These are phyloP conservation scores for Psettodes erumei DNA, from an alignment of 2,113 vertebrate genomes.

Conservation along the genomic window DNA sequence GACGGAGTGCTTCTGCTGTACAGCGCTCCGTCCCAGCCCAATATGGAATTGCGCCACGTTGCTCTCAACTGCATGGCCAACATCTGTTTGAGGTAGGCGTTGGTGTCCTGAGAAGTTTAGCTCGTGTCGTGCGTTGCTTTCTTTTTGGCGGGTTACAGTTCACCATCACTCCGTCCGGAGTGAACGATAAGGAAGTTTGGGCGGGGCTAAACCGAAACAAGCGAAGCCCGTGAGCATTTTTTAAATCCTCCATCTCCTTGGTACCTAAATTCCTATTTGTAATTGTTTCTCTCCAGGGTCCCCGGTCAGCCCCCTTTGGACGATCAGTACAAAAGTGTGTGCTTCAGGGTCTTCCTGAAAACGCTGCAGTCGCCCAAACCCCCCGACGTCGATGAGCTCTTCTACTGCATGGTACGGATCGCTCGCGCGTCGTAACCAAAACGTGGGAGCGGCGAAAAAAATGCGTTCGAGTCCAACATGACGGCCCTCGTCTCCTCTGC, in stretches of 20 bases:
- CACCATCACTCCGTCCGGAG: too few species aligned
- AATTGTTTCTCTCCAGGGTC: constrained; percentile 77
- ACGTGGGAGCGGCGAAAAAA: not conserved
- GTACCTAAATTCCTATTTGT: not conserved
- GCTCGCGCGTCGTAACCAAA: too few species aligned
- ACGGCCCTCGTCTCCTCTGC: not conserved
- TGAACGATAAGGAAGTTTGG: too few species aligned
- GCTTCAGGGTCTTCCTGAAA: constrained; percentile 88
- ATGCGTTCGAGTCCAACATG: rapidly evolving
- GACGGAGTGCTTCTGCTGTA: constrained; percentile 86
- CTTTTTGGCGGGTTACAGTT: too few species aligned
- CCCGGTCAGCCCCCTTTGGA: constrained; percentile 91
- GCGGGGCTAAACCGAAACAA: too few species aligned
- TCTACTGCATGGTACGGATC: constrained; percentile 88
- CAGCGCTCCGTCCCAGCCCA: constrained; percentile 82
- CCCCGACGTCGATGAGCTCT: constrained; percentile 87
- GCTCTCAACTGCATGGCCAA: constrained; percentile 92
- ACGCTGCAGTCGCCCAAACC: constrained; percentile 88
- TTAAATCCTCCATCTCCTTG: not conserved
- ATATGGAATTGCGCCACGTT: constrained; percentile 86
- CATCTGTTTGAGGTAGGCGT: constrained; percentile 89
- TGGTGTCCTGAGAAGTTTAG: not conserved
- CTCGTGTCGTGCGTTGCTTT: too few species aligned
- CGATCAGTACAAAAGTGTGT: constrained; percentile 87
- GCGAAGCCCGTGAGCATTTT: too few species aligned